These are phyloP conservation scores for Chrysoperla carnea DNA, from an alignment of 1,140 invertebrate species.

Conservation along the genomic window DNA sequence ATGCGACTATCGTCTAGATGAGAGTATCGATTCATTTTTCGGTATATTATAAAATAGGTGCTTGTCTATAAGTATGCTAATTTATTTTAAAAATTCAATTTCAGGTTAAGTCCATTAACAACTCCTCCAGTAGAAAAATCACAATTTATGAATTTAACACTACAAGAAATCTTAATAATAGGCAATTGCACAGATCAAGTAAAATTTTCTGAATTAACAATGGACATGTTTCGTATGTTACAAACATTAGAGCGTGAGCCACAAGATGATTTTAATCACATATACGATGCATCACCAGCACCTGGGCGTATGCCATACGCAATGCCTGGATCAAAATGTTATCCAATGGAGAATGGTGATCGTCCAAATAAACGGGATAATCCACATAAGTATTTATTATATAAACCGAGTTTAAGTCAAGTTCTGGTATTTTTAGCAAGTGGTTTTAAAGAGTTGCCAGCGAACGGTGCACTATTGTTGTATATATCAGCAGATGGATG, in stretches of 20 bases:
- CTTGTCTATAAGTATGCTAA: too few species aligned
- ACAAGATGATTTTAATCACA: slow-evolving; percentile 62
- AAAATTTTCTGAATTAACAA: slow-evolving; percentile 93
- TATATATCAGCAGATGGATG: slow-evolving; percentile 91
- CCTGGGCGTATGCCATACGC: slow-evolving; percentile 51
- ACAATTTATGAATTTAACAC: slow-evolving; percentile 64
- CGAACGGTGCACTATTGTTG: slow-evolving; percentile 75
- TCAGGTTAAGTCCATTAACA: slow-evolving; percentile 63
- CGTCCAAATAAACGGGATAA: slow-evolving; percentile 61
- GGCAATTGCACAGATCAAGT: slow-evolving; percentile 89
- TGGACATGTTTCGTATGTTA: slow-evolving; percentile 97
- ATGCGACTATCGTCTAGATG: too few species aligned
- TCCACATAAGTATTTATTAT: slow-evolving; percentile 93
- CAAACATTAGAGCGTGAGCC: slow-evolving; percentile 88
- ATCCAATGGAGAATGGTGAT: slow-evolving; percentile 46
- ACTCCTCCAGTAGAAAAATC: slow-evolving; percentile 78
- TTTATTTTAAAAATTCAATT: too few species aligned
- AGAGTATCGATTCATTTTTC: too few species aligned
- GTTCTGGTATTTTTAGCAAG: slow-evolving; percentile 86
- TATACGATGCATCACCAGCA: slow-evolving; percentile 75
- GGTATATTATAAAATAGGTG: too few species aligned
- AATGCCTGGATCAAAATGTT: slow-evolving; percentile 28
- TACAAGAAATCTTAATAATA: slow-evolving; percentile 90
- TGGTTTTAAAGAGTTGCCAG: slow-evolving; percentile 83
- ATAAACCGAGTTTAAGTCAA: slow-evolving; percentile 88